Conservation (phyloP, 1,140 invertebrate genomes). For the Liolophura sinensis region DNA sequence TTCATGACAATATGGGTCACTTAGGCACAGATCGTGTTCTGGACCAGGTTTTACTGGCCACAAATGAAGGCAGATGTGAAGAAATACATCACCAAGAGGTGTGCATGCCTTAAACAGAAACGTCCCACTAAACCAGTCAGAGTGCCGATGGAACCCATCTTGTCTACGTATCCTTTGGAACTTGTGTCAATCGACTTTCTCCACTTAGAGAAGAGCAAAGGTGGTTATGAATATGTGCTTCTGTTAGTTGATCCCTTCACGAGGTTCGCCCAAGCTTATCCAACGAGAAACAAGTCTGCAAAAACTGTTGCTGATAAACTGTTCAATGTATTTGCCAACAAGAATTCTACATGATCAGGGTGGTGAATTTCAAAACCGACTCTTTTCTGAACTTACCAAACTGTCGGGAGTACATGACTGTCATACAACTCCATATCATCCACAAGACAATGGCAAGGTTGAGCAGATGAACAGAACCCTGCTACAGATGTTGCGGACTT, state of each 20-base stretch:
- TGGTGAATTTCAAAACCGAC: conserved; percentile 14
- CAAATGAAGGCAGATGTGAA: conserved; percentile 15
- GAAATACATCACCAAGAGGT: conserved; percentile 8
- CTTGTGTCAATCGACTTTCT: conserved; percentile 17
- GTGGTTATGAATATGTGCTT: conserved; percentile 30
- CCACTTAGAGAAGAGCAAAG: conserved; percentile 17
- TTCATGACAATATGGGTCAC: conserved; percentile 18
- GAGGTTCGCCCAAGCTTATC: conserved; percentile 25
- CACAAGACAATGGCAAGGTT: conserved; percentile 13
- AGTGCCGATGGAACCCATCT: conserved; percentile 15
- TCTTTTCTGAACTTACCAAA: conserved; percentile 8
- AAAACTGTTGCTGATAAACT: conserved; percentile 20
- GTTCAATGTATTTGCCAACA: conserved; percentile 16
- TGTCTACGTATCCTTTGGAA: conserved; percentile 8
- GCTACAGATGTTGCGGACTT: conserved; percentile 10
- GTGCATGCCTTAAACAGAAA: conserved; percentile 20
- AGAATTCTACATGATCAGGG: conserved; percentile 15
- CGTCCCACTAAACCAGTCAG: conserved; percentile 1
- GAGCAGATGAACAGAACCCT: conserved; percentile 16
- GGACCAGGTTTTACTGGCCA: conserved; percentile 15
- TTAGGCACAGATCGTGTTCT: conserved; percentile 17
- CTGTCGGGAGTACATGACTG: conserved; percentile 6
- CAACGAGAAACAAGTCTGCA: conserved; percentile 20
- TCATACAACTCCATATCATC: conserved; percentile 24
- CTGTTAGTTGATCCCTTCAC: conserved; percentile 33